Evolutionary conservation across 2,113 vertebrate genomes (phyloP).

Genomic region (Syngnathoides biaculeatus): DNA sequence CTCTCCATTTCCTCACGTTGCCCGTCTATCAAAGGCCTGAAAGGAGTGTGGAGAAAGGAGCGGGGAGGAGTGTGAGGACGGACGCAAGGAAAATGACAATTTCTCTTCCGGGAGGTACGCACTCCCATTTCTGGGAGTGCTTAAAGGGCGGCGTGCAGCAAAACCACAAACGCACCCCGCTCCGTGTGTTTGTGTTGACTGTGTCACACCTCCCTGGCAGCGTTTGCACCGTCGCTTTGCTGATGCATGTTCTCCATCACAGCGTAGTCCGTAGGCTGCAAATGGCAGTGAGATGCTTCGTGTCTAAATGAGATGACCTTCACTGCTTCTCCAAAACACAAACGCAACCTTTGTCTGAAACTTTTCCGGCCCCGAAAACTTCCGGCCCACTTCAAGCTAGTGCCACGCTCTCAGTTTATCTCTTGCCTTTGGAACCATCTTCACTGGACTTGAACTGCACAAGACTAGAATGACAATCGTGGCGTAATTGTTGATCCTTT

Average conservation of each 20-base stretch:
- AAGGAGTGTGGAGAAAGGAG: conserved; percentile 43
- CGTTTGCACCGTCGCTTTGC: too few relatives aligned
- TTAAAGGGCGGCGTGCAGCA: too few relatives aligned
- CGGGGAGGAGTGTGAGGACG: conserved; percentile 3
- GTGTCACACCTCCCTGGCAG: conserved; percentile 1
- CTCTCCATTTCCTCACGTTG: conserved; percentile 58
- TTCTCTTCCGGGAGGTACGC: conserved; percentile 8
- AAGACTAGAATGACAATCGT: too few relatives aligned
- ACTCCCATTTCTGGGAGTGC: conserved; percentile 16
- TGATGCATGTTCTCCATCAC: not conserved
- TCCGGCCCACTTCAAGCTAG: not conserved
- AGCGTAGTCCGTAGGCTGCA: not conserved
- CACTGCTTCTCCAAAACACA: conserved; percentile 15
- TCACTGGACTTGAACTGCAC: too few relatives aligned
- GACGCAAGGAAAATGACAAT: not conserved
- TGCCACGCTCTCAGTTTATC: too few relatives aligned
- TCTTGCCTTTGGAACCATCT: too few relatives aligned
- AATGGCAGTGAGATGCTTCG: not conserved
- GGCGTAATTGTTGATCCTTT: too few relatives aligned
- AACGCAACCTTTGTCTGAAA: conserved; percentile 22
- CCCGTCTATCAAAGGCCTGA: conserved; percentile 61
- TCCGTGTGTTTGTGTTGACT: not conserved
- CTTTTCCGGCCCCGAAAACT: not conserved
- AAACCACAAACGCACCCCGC: too few relatives aligned
- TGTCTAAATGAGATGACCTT: not conserved